These are phyloP conservation scores for Penaeus chinensis DNA, from an alignment of 1,140 invertebrate genomes.

Conservation along the genomic window DNA sequence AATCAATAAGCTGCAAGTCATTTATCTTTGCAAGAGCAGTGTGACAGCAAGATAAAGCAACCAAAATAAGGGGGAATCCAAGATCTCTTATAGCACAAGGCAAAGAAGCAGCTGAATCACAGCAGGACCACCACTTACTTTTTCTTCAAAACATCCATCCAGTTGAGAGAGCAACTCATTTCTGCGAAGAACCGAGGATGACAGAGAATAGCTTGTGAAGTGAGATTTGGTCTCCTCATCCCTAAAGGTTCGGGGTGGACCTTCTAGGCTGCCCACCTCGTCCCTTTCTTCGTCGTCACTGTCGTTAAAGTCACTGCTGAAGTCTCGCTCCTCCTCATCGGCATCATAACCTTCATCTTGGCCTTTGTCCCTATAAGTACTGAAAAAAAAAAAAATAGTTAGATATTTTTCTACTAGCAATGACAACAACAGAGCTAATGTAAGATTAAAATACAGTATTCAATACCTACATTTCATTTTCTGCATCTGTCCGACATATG, in stretches of 20 bases:
- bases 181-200: constrained; percentile 87
- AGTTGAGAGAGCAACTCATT: constrained; percentile 86
- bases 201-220: constrained; percentile 95
- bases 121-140: neutral
- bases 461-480: too few species aligned
- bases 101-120: neutral
- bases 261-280: constrained; percentile 66
- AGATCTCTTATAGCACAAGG: neutral
- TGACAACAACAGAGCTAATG: too few species aligned
- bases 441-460: too few species aligned
- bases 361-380: constrained; percentile 39
- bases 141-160: constrained; percentile 89
- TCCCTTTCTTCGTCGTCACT: constrained; percentile 63
- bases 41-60: too few species aligned
- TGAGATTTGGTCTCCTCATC: constrained; percentile 86
- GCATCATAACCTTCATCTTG: constrained; percentile 40
- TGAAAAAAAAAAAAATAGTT: neutral
- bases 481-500: too few species aligned
- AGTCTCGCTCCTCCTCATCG: constrained; percentile 65
- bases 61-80: neutral
- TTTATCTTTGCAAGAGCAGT: too few species aligned
- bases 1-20: too few species aligned
- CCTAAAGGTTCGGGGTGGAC: constrained; percentile 68
- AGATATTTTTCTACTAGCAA: neutral
- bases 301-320: constrained; percentile 51